Evolutionary conservation across 2,888 invertebrate genomes (phyloP), one percentile per base, ranked within the genome.

Genomic region (Phengaris alcon): DNA sequence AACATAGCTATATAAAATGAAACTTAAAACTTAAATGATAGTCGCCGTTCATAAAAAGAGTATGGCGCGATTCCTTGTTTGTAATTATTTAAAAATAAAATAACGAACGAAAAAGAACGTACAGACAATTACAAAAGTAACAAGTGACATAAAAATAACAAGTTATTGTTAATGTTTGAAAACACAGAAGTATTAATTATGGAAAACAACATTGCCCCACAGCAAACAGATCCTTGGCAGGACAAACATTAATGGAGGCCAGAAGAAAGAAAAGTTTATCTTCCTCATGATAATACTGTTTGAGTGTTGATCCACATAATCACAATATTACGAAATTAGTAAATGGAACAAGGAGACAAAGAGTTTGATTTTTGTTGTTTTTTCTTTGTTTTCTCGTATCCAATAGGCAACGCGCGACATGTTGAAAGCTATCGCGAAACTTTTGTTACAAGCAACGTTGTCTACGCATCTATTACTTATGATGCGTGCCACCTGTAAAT

Each of bases 341-440:
- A 82, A 82, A 75, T 79, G 77, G 80, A 77, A 77, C 82, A 80
- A 81, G 81, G 81, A 79, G 79, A 79, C 79, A 78, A 77, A 78
- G 76, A 75, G 75, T 68, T 35, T 51, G 44, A 35, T 46, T 72
- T 51, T 22, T 72, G 54, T 54, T 22, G 44, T 51, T 22, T 54
- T 22, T 70, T 72, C 35, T 52, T 72, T 72, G 51, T 72, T 48
- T 70, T 70, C 22, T 72, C 35, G 35, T 48, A 48, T 8, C 8
- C 48, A 48, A 35, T 35, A 35, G 4, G 35, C 35, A 35, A 35
- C 35, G 35, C 35, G 35, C 35, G 35, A 2, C 35, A 35, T 35
- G 35, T 35, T 35, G 35, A 35, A 35, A 35, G 35, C 35, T 35
- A 2, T 3, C 35, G 35, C 35, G 35, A 35, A 35, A 1, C 0